These are phyloP conservation scores for Raja brachyura DNA, from an alignment of 2,113 vertebrate genomes.

Conservation along the genomic window DNA sequence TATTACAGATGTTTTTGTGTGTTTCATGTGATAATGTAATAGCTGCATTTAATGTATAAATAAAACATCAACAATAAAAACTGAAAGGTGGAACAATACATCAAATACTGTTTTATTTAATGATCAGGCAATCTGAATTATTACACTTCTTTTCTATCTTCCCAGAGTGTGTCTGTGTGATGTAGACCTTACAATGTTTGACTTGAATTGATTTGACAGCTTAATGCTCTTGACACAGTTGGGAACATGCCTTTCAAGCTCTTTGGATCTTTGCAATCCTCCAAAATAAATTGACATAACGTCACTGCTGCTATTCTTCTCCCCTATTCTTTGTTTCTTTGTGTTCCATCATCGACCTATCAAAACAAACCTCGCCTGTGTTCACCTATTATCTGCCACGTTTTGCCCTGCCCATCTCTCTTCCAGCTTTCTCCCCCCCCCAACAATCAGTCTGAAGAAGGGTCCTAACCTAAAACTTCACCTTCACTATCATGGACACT, in stretches of 20 bases:
- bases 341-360: no score
- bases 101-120: not conserved
- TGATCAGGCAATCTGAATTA: not conserved
- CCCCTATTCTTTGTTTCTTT: not conserved
- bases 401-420: no score
- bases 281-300: not conserved
- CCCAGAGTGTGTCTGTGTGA: not conserved
- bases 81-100: not conserved
- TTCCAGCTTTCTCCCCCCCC: no score
- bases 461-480: no score
- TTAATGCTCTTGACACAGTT: not conserved
- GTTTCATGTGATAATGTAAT: not conserved
- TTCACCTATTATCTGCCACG: no score
- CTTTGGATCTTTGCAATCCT: not conserved
- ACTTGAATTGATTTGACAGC: not conserved
- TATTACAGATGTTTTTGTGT: not conserved
- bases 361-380: no score
- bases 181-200: not conserved
- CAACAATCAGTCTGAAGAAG: no score
- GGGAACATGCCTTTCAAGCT: not conserved
- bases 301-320: no score
- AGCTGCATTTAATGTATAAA: not conserved
- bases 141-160: not conserved
- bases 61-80: not conserved
- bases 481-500: no score